Percentiles rank a stretch among this genome's conserved stretches.
Evolutionary conservation across 2,113 vertebrate genomes (phyloP).

Genomic region (Alaudala cheleensis): DNA sequence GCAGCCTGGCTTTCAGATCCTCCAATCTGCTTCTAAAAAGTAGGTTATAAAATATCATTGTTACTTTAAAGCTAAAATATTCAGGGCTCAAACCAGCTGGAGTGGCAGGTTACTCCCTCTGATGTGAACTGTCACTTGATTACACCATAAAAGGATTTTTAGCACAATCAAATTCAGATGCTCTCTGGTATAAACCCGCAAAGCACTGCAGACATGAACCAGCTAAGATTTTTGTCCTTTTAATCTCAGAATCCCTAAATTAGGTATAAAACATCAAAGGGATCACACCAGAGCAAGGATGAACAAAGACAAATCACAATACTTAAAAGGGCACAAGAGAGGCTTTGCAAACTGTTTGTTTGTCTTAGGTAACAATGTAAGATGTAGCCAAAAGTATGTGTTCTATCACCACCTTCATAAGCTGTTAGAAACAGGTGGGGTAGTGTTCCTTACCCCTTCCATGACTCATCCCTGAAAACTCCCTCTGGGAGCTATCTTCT

Average conservation of each 20-base stretch:
- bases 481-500: accelerated
- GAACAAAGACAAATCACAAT: background rate
- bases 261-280: background rate
- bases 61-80: background rate
- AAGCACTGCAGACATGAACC: background rate
- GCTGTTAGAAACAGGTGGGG: background rate
- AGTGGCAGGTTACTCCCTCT: background rate
- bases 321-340: background rate
- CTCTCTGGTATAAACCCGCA: background rate
- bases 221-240: background rate
- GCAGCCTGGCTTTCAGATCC: background rate
- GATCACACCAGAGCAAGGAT: background rate
- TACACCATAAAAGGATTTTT: background rate
- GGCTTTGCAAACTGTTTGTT: background rate
- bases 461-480: background rate
- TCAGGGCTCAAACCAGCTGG: background rate
- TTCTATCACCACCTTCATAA: background rate
- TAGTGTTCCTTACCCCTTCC: background rate
- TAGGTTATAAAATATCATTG: background rate
- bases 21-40: background rate
- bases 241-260: background rate
- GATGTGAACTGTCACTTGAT: background rate
- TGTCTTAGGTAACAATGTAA: background rate
- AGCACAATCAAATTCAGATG: background rate
- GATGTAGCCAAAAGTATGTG: background rate